These are phyloP conservation scores for Micrasema minimum DNA, from an alignment of 1,140 invertebrate species.

Conservation along the genomic window DNA sequence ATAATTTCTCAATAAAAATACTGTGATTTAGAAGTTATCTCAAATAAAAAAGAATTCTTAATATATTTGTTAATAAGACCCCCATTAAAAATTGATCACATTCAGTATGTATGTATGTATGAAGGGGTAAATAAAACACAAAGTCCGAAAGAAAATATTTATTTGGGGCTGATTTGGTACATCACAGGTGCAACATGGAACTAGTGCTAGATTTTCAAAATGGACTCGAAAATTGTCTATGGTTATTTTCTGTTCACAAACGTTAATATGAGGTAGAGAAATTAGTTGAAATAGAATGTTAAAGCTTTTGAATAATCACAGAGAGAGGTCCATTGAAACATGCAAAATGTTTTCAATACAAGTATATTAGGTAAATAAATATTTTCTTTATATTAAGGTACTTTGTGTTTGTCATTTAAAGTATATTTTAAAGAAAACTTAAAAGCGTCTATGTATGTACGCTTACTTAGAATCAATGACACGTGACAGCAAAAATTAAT, in stretches of 20 bases:
- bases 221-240: conserved; percentile 5
- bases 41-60: no score
- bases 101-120: no score
- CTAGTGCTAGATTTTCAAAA: conserved; percentile 13
- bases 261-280: conserved; percentile 29
- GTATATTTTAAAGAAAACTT: not conserved
- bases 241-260: not conserved
- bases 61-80: no score
- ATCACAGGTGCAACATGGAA: conserved; percentile 1
- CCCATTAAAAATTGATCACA: no score
- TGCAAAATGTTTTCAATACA: conserved; percentile 14
- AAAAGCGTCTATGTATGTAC: not conserved
- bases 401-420: conserved; percentile 3
- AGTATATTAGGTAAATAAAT: conserved; percentile 8
- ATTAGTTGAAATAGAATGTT: conserved; percentile 1
- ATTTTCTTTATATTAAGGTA: conserved; percentile 19
- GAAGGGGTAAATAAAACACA: conserved; percentile 38
- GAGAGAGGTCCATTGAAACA: not conserved
- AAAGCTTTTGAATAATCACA: conserved; percentile 22
- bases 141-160: conserved; percentile 43
- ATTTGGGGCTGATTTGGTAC: conserved; percentile 15
- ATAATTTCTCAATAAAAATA: no score
- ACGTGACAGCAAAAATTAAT: no score
- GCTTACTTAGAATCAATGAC: no score
- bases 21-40: no score